A percentile compares a stretch with the other conserved stretches of the same genome.
These are phyloP conservation scores for Tolypeutes matacus DNA, from an alignment of 2,797 vertebrate species.

Conservation along the genomic window DNA sequence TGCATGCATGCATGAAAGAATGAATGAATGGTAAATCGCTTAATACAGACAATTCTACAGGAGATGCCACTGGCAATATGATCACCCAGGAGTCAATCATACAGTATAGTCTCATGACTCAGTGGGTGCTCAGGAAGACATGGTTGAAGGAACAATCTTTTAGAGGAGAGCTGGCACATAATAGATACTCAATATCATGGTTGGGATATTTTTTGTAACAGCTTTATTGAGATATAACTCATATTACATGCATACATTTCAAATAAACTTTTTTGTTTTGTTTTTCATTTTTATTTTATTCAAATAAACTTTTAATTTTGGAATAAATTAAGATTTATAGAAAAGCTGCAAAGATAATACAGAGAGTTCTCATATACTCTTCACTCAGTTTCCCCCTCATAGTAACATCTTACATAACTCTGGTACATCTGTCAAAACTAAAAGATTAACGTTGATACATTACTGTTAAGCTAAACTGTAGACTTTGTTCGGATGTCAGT, in stretches of 20 bases:
- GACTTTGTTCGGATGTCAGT: not conserved
- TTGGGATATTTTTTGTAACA: not conserved
- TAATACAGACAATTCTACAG: not conserved
- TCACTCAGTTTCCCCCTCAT: not conserved
- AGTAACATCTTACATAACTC: not conserved
- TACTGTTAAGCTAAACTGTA: not conserved
- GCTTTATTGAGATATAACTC: not conserved
- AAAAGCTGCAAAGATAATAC: not conserved
- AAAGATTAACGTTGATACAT: not conserved
- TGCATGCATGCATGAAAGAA: not conserved
- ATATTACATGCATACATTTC: not conserved
- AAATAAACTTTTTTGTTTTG: not conserved
- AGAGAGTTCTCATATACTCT: not conserved
- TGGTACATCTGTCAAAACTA: not conserved
- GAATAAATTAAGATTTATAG: not conserved
- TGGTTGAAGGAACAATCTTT: not conserved
- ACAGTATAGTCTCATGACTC: not conserved
- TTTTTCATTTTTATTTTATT: not conserved
- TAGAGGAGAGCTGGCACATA: not conserved
- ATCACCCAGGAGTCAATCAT: not conserved
- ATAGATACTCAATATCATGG: not conserved
- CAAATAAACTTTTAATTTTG: not conserved
- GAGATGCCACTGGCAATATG: no score
- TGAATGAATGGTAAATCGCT: not conserved
- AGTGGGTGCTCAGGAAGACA: not conserved